Evolutionary conservation across 2,113 vertebrate species (phyloP).

Genomic region (Bettongia penicillata): DNA sequence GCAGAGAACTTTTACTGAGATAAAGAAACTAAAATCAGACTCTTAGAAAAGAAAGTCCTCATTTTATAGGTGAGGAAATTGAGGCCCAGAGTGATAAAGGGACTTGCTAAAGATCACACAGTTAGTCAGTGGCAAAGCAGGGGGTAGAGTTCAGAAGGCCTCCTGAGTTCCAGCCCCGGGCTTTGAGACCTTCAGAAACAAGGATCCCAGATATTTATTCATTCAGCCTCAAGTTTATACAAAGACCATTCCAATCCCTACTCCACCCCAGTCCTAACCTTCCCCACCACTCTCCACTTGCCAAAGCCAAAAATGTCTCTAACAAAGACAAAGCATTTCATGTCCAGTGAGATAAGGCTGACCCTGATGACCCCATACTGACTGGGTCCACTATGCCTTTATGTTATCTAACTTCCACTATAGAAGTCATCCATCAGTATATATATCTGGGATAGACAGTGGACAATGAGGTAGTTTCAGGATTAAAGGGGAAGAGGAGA

Average conservation of each 20-base stretch:
- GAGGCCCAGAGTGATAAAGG: slow-evolving; percentile 16
- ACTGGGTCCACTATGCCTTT: not conserved
- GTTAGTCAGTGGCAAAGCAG: not conserved
- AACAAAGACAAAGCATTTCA: not conserved
- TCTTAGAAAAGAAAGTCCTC: not conserved
- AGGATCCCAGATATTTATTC: not conserved
- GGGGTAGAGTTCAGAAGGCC: slow-evolving; percentile 7
- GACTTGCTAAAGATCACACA: slow-evolving; percentile 26
- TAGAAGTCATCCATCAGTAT: not conserved
- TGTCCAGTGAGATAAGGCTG: not conserved
- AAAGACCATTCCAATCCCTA: not conserved
- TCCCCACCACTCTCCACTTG: not conserved
- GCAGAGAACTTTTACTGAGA: not conserved
- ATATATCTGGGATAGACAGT: not conserved
- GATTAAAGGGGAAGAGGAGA: not conserved
- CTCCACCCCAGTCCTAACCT: slow-evolving; percentile 17
- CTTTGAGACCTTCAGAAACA: not conserved
- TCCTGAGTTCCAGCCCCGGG: not conserved
- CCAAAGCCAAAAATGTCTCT: not conserved
- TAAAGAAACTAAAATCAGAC: not conserved
- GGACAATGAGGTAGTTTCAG: not conserved
- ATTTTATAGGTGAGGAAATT: slow-evolving; percentile 26
- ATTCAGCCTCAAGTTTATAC: not conserved
- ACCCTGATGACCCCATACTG: not conserved
- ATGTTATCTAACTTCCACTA: not conserved